Base-by-base conservation (phyloP, 2,888 invertebrate genomes). In the Oligia strigilis region DNA sequence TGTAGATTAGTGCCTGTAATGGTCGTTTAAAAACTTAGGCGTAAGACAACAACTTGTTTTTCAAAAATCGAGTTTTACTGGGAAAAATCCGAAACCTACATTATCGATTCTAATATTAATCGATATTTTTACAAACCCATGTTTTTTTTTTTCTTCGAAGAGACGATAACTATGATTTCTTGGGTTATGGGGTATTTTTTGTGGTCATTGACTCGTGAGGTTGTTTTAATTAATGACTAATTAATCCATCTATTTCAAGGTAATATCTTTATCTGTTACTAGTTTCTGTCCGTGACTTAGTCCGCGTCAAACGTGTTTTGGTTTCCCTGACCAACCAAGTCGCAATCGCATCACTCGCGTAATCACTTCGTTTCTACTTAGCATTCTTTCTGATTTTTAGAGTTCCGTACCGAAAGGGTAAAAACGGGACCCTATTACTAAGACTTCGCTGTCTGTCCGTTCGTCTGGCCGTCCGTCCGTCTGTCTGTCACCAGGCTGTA, bases 181-280 rank as follows among this genome's bases (percentile, higher is more conserved):
- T 71, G 19, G 36, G 19, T 55, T 43, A 46, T 73, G 77, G 66
- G 85, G 85, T 85, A 85, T 85, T 82, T 85, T 77, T 49, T 58
- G 23, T 14, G 40, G 19, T 72, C 55, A 55, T 14, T 46, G 49
- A 72, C n/a, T 55, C 40, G 17, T 2, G 11, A n/a, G 36, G 14
- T 55, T n/a, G 17, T 36, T 73, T 46, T 52, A 52, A 71, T 71
- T 64, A 60, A 75, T 29, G 17, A n/a, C n/a, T 19, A 71, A 62
- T 13, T 46, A 11, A 60, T 72, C n/a, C 9, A 64, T 62, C 23
- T 14, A 6, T 2, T 58, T 77, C 19, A 40, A 65, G 73, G 70
- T 40, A 14, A 66, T 62, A 62, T 52, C 5, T 2, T n/a, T 79
- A 46, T 2, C 6, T 43, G 17, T 4, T 64, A 14, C 19, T 43